Conservation (phyloP, 2,797 vertebrate genomes). For the Muscicapa comitata region DNA sequence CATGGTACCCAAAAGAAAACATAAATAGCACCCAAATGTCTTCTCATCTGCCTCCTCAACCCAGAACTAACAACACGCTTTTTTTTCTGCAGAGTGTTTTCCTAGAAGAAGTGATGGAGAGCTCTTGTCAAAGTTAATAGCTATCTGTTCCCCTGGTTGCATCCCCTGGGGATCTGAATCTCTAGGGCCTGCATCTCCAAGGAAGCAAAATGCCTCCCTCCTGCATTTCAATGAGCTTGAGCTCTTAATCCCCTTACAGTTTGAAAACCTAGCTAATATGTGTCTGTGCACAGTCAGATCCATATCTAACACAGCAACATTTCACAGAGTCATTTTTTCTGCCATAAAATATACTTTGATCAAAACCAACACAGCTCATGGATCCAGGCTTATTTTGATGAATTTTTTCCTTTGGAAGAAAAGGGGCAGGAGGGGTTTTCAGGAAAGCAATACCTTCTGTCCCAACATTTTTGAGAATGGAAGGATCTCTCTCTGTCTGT, state of each 20-base stretch:
- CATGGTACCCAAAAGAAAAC: not conserved
- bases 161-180: constrained; percentile 9
- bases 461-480: not conserved
- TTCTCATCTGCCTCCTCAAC: not conserved
- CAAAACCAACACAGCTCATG: not conserved
- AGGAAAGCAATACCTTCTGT: not conserved
- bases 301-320: not conserved
- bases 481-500: not conserved
- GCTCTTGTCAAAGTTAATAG: constrained; percentile 1
- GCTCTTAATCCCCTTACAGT: constrained; percentile 13
- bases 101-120: not conserved
- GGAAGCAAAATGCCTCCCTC: not conserved
- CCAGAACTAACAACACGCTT: not conserved
- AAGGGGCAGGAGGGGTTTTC: not conserved
- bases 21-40: not conserved
- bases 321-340: not conserved
- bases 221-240: constrained; percentile 15
- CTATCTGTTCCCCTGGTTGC: not conserved
- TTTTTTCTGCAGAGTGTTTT: not conserved
- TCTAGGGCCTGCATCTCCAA: not conserved
- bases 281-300: not conserved
- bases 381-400: not conserved
- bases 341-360: not conserved
- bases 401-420: not conserved
- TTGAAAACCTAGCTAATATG: not conserved